These are phyloP conservation scores for Furnarius figulus DNA, from an alignment of 2,113 vertebrate genomes.

Conservation along the genomic window DNA sequence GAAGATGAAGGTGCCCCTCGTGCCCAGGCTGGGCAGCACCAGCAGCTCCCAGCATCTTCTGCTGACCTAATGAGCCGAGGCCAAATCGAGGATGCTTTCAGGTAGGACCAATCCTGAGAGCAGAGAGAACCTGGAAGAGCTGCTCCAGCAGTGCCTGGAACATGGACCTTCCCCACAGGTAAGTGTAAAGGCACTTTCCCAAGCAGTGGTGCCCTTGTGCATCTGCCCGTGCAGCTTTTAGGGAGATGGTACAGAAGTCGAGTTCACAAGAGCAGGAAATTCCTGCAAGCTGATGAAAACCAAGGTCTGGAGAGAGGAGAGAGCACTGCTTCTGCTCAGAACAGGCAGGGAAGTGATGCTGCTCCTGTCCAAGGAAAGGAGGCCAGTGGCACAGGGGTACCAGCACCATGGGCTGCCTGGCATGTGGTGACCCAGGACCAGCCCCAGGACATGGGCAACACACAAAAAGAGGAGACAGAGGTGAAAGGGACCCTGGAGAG, in stretches of 20 bases:
- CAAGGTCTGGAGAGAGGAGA: not conserved
- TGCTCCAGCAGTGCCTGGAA: not conserved
- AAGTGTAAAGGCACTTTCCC: not conserved
- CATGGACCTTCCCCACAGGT: not conserved
- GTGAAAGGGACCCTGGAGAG: not conserved
- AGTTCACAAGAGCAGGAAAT: not conserved
- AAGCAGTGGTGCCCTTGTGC: not conserved
- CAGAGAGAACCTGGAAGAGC: not conserved
- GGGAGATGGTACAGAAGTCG: not conserved
- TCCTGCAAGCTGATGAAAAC: not conserved
- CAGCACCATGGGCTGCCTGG: not conserved
- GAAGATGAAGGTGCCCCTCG: not conserved
- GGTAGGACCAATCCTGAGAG: not conserved
- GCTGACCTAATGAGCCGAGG: not conserved
- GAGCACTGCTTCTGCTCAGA: not conserved
- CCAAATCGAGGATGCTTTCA: not conserved
- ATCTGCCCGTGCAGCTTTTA: not conserved
- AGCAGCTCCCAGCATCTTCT: not conserved
- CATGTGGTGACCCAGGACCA: not conserved
- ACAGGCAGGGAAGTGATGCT: not conserved
- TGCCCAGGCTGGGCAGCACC: not conserved
- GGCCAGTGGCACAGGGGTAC: fast-evolving
- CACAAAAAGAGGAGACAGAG: not conserved
- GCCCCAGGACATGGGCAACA: not conserved
- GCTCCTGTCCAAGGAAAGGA: not conserved